phyloP scores from a whole-genome alignment of 1,140 invertebrate species.

The Drosophila watanabei region DNA sequence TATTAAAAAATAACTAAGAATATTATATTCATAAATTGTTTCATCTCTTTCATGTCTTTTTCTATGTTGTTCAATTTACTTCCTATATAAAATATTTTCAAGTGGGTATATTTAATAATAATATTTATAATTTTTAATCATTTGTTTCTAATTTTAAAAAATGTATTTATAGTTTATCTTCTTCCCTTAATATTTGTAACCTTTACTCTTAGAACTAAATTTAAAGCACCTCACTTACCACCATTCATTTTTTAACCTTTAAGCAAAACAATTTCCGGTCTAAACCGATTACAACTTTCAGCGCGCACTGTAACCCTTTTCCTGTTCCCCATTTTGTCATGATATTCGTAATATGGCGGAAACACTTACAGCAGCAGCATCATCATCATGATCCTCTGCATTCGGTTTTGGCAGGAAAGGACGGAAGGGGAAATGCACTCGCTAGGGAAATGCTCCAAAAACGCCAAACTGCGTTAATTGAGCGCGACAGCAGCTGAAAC shows the following conservation, averaged over 20 bases:
- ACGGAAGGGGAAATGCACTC: slow-evolving; percentile 30
- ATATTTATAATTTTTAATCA: background rate
- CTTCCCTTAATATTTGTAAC: background rate
- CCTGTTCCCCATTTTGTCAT: background rate
- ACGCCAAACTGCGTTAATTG: slow-evolving; percentile 70
- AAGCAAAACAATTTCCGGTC: background rate
- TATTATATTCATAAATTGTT: no score
- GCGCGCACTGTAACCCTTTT: background rate
- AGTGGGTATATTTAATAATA: no score
- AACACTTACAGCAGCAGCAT: slow-evolving; percentile 55
- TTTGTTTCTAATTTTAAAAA: background rate
- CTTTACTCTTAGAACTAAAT: background rate
- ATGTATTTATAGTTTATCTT: background rate
- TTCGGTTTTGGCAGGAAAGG: slow-evolving; percentile 12
- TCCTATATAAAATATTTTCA: background rate
- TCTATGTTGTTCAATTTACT: no score
- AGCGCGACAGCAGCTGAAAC: slow-evolving; percentile 56
- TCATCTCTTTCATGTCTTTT: no score
- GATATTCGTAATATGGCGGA: slow-evolving; percentile 56
- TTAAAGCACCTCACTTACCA: background rate
- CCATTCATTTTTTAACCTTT: background rate
- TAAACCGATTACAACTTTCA: background rate
- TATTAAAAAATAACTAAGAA: background rate
- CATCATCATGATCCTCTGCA: slow-evolving; percentile 42
- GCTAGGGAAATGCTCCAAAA: slow-evolving; percentile 72